phyloP scores from a whole-genome alignment of 30 jellyfish, hydroid and myxozoan genomes.

The Catostylus mosaicus region DNA sequence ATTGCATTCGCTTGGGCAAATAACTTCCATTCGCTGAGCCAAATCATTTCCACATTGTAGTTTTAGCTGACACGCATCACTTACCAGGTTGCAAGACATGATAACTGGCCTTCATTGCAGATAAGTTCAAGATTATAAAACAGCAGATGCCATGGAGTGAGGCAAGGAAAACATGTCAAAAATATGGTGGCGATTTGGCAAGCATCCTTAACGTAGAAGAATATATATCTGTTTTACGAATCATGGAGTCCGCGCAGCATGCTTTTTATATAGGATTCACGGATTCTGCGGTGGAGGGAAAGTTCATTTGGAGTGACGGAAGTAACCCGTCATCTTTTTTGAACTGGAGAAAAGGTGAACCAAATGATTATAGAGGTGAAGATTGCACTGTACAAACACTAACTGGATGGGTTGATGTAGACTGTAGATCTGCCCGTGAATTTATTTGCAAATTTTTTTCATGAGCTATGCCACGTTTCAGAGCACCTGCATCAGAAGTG shows the following conservation, averaged over 20 bases:
- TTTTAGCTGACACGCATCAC: too few species aligned
- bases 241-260: too few species aligned
- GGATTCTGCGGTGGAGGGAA: not conserved
- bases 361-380: not conserved
- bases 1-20: too few species aligned
- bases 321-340: not conserved
- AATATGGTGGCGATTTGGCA: not conserved
- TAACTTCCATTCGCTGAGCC: too few species aligned
- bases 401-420: not conserved
- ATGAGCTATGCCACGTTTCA: too few species aligned
- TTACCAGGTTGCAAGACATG: too few species aligned
- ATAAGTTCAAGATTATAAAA: not conserved
- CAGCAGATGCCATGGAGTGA: not conserved
- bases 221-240: not conserved
- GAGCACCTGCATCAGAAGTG: too few species aligned
- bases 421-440: not conserved
- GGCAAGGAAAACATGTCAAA: not conserved
- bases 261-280: not conserved
- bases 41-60: too few species aligned
- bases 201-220: not conserved
- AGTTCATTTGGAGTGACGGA: not conserved
- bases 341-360: not conserved
- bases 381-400: not conserved
- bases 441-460: not conserved
- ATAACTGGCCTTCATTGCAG: too few species aligned